A percentile compares a stretch with the other conserved stretches of the same genome.
phyloP scores from a whole-genome alignment of 2,888 invertebrate species.

The Amaurobius ferox region DNA sequence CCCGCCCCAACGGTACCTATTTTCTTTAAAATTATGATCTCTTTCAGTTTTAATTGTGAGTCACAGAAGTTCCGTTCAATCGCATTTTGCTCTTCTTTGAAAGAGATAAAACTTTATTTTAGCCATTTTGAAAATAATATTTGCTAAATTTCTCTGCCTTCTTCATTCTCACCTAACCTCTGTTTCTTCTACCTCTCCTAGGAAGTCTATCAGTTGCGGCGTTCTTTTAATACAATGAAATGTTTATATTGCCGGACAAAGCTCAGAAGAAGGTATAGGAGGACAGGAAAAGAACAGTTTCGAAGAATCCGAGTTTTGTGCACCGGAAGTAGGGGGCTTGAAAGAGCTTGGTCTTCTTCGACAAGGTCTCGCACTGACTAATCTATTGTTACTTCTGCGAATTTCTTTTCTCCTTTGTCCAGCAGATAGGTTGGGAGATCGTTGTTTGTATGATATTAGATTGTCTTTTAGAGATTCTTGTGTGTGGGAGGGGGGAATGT shows the following conservation, averaged over 20 bases:
- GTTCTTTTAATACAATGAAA: slow-evolving; percentile 52
- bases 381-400: slow-evolving; percentile 53
- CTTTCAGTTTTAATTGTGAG: too few species aligned
- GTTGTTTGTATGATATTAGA: not conserved
- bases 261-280: slow-evolving; percentile 4
- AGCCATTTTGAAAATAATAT: too few species aligned
- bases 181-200: not conserved
- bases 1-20: too few species aligned
- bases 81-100: too few species aligned
- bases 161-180: not conserved
- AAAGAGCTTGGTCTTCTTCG: slow-evolving; percentile 7
- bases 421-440: not conserved
- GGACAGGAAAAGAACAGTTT: slow-evolving; percentile 1
- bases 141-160: too few species aligned
- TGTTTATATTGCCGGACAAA: slow-evolving; percentile 57
- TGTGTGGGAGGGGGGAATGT: not conserved
- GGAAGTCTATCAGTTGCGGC: slow-evolving; percentile 12
- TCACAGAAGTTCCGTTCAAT: too few species aligned
- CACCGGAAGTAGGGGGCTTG: slow-evolving; percentile 43
- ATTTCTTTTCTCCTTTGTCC: not conserved
- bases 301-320: slow-evolving; percentile 33
- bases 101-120: too few species aligned
- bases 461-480: not conserved
- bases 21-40: too few species aligned
- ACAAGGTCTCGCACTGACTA: slow-evolving; percentile 34